These are phyloP conservation scores for Nowickia ferox DNA, from an alignment of 2,888 invertebrate species.

Conservation along the genomic window DNA sequence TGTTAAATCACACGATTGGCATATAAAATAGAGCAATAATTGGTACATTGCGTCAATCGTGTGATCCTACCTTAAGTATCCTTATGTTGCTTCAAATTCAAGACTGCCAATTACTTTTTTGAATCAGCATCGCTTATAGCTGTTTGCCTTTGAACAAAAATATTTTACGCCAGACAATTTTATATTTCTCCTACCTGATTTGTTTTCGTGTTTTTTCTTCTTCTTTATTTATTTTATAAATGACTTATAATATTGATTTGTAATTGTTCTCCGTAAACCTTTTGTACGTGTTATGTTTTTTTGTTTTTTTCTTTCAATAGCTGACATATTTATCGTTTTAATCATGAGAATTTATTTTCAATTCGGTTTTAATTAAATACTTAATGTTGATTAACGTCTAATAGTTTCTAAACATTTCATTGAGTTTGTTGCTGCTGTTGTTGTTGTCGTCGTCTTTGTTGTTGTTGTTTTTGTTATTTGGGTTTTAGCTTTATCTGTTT, in stretches of 20 bases:
- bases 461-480: background rate
- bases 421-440: constrained; percentile 10
- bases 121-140: too few species aligned
- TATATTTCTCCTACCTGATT: background rate
- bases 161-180: too few species aligned
- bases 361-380: constrained; percentile 65
- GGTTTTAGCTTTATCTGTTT: constrained; percentile 11
- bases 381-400: constrained; percentile 60
- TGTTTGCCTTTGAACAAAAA: too few species aligned
- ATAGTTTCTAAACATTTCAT: constrained; percentile 37
- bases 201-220: background rate
- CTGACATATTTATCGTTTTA: constrained; percentile 71
- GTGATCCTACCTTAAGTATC: too few species aligned
- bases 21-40: too few species aligned
- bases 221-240: constrained; percentile 22
- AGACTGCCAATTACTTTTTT: too few species aligned
- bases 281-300: constrained; percentile 12
- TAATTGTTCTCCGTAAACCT: constrained; percentile 55
- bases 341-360: constrained; percentile 69
- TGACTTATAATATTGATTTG: constrained; percentile 62
- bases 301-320: constrained; percentile 55
- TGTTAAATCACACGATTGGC: too few species aligned
- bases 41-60: too few species aligned
- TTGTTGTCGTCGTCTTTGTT: constrained; percentile 7
- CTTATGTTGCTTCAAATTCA: too few species aligned